phyloP scores from a whole-genome alignment of 2,888 invertebrate species.

The Synanthedon myopaeformis region DNA sequence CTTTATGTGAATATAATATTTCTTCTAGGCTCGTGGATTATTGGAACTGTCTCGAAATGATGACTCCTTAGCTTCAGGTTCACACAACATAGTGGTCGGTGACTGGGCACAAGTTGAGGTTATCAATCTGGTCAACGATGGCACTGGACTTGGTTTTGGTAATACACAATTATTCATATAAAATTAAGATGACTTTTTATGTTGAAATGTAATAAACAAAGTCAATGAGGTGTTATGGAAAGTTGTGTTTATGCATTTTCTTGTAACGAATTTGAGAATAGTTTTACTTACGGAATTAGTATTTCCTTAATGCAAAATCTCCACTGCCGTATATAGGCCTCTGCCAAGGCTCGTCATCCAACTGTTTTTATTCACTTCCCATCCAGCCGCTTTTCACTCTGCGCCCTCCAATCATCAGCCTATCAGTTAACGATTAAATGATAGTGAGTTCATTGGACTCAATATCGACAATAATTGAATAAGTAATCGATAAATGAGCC shows the following conservation, averaged over 20 bases:
- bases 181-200: not conserved
- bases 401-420: too few species aligned
- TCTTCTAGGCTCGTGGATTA: constrained; percentile 66
- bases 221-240: not conserved
- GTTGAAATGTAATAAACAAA: not conserved
- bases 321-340: too few species aligned
- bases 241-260: not conserved
- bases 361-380: too few species aligned
- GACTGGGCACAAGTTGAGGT: constrained; percentile 98
- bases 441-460: too few species aligned
- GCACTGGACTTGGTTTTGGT: constrained; percentile 97
- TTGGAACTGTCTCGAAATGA: constrained; percentile 74
- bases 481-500: too few species aligned
- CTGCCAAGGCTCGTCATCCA: too few species aligned
- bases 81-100: constrained; percentile 73
- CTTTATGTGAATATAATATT: too few species aligned
- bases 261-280: not conserved
- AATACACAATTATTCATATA: constrained; percentile 8
- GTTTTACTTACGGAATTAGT: too few species aligned
- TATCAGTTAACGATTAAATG: too few species aligned
- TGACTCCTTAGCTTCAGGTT: constrained; percentile 51
- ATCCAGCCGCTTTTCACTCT: too few species aligned
- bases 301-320: too few species aligned
- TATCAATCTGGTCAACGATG: constrained; percentile 97
- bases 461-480: too few species aligned